phyloP scores from a whole-genome alignment of 2,797 vertebrate species.

The Leptatherina wallacei region DNA sequence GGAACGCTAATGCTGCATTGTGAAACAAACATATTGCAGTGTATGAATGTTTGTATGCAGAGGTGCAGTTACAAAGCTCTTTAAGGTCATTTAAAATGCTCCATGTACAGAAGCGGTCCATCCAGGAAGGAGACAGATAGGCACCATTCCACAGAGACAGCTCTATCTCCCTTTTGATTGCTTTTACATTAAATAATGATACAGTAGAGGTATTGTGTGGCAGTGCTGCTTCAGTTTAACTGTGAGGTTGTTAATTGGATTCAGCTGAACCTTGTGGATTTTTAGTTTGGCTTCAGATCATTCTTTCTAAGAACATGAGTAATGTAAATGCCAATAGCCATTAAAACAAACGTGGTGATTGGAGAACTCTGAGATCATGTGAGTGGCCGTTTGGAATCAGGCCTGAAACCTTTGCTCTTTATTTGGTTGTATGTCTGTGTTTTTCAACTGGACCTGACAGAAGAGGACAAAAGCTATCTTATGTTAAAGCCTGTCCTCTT shows the following conservation, averaged over 20 bases:
- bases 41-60: slow-evolving; percentile 14
- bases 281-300: slow-evolving; percentile 6
- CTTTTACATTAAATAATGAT: slow-evolving; percentile 28
- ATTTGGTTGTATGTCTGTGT: slow-evolving; percentile 26
- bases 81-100: slow-evolving; percentile 21
- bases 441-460: slow-evolving; percentile 22
- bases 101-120: slow-evolving; percentile 4
- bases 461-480: neutral
- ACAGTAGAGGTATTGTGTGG: slow-evolving; percentile 8
- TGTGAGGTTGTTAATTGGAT: slow-evolving; percentile 6
- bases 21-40: slow-evolving; percentile 15
- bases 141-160: slow-evolving; percentile 18
- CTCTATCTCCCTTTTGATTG: slow-evolving; percentile 2
- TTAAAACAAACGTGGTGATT: slow-evolving; percentile 26
- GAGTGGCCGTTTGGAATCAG: slow-evolving; percentile 28
- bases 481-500: slow-evolving; percentile 15
- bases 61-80: neutral
- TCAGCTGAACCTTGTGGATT: slow-evolving; percentile 18
- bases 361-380: slow-evolving; percentile 4
- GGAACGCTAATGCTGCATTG: slow-evolving; percentile 3
- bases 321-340: slow-evolving; percentile 25
- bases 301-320: slow-evolving; percentile 28
- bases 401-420: slow-evolving; percentile 17
- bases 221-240: neutral
- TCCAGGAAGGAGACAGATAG: slow-evolving; percentile 28